These are phyloP conservation scores for Drosophila obscura DNA, from an alignment of 1,140 invertebrate genomes.

Conservation along the genomic window DNA sequence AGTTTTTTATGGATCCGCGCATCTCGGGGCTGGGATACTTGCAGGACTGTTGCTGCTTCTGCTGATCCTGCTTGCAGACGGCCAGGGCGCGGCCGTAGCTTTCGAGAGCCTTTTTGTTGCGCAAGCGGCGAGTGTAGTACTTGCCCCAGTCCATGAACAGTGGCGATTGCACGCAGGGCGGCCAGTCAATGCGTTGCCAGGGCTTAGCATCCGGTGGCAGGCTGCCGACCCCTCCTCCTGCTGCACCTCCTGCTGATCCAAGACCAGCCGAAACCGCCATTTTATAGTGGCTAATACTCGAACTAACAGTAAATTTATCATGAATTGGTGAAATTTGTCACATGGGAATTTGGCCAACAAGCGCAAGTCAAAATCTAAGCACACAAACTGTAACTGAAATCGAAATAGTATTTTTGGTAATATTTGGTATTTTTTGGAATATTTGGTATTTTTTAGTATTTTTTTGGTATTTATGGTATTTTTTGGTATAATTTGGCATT, in stretches of 20 bases:
- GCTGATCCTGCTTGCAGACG: constrained; percentile 7
- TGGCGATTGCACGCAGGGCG: constrained; percentile 18
- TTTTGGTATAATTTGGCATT: too few species aligned
- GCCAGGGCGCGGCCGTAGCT: constrained; percentile 9
- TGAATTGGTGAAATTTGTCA: not conserved
- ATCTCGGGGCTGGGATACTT: not conserved
- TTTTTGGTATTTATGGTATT: too few species aligned
- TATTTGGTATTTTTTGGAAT: too few species aligned
- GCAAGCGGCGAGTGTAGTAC: constrained; percentile 29
- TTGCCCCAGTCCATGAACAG: constrained; percentile 52
- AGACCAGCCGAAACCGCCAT: too few species aligned
- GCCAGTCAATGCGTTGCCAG: constrained; percentile 63
- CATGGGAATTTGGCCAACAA: constrained; percentile 5
- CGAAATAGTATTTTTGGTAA: too few species aligned
- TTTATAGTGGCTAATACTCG: not conserved
- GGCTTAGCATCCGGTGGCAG: constrained; percentile 31
- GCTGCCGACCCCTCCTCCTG: not conserved
- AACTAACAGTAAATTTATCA: not conserved
- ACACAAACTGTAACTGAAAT: not conserved
- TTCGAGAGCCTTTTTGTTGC: constrained; percentile 23
- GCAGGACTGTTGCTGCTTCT: not conserved
- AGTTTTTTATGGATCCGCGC: not conserved
- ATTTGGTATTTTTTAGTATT: too few species aligned
- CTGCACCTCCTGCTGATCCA: too few species aligned
- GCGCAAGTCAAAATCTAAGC: not conserved